Conservation (phyloP, 1,140 invertebrate genomes). For the Parapsyche elsis region DNA sequence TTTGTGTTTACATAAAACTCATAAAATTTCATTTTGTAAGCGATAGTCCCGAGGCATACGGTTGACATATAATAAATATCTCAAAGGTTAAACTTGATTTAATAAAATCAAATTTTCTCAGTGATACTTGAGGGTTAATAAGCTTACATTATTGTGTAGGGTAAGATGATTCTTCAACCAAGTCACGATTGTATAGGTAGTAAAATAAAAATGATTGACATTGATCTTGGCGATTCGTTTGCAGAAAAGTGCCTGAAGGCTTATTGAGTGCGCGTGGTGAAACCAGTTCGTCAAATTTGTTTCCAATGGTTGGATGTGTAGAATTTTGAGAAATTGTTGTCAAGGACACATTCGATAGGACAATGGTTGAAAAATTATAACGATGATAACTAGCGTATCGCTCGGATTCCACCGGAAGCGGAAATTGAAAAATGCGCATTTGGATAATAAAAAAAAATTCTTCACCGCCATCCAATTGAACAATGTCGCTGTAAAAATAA, state of each 20-base stretch:
- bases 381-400: neutral
- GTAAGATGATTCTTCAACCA: no score
- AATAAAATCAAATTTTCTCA: no score
- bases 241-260: neutral
- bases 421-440: slow-evolving; percentile 10
- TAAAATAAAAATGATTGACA: neutral
- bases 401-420: neutral
- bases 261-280: neutral
- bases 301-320: neutral
- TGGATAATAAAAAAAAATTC: slow-evolving; percentile 18
- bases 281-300: neutral
- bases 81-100: no score
- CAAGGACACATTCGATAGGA: slow-evolving; percentile 14
- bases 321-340: neutral
- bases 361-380: neutral
- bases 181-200: no score
- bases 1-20: no score
- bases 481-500: neutral
- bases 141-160: no score
- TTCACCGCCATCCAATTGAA: neutral
- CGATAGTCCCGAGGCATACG: no score
- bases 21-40: no score
- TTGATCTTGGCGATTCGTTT: slow-evolving; percentile 6
- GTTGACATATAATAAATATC: no score
- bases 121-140: no score